phyloP scores from a whole-genome alignment of 2,113 vertebrate genomes.

The Archilochus colubris region DNA sequence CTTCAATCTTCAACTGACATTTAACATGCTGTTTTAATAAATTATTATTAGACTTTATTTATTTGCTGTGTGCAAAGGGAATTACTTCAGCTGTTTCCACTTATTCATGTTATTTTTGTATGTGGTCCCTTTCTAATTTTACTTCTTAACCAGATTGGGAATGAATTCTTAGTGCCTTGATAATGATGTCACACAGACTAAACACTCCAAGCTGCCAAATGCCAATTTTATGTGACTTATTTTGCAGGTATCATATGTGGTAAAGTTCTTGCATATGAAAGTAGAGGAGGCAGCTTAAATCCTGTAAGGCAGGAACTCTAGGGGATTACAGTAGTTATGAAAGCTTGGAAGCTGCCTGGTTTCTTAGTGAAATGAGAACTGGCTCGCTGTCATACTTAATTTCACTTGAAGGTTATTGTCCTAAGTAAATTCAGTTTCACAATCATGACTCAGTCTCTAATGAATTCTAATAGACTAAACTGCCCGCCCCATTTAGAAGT shows the following conservation, averaged over 20 bases:
- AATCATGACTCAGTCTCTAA: conserved; percentile 63
- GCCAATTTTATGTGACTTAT: conserved; percentile 14
- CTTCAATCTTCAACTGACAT: conserved; percentile 22
- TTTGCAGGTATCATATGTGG: conserved; percentile 4
- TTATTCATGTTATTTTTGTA: conserved; percentile 59
- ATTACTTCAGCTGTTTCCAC: conserved; percentile 66
- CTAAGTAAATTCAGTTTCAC: conserved; percentile 60
- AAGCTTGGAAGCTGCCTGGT: conserved; percentile 18
- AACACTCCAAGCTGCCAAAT: conserved; percentile 36
- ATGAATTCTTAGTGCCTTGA: conserved; percentile 36
- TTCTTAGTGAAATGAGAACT: conserved; percentile 27
- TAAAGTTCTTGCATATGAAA: conserved; percentile 37
- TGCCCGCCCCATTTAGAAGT: conserved; percentile 55
- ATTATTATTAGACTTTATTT: conserved; percentile 46
- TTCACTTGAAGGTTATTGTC: conserved; percentile 67
- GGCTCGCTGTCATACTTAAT: conserved; percentile 44
- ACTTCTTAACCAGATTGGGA: conserved; percentile 20
- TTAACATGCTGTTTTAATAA: conserved; percentile 47
- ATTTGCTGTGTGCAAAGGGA: conserved; percentile 44
- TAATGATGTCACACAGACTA: conserved; percentile 21
- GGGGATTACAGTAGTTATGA: background rate
- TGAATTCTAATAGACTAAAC: conserved; percentile 65
- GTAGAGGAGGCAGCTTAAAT: conserved; percentile 13
- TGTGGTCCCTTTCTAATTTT: conserved; percentile 62
- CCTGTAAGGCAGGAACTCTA: conserved; percentile 21